Percentiles rank a stretch among this genome's conserved stretches.
Conservation (phyloP, 1,140 invertebrate genomes). For the Diabrotica undecimpunctata region DNA sequence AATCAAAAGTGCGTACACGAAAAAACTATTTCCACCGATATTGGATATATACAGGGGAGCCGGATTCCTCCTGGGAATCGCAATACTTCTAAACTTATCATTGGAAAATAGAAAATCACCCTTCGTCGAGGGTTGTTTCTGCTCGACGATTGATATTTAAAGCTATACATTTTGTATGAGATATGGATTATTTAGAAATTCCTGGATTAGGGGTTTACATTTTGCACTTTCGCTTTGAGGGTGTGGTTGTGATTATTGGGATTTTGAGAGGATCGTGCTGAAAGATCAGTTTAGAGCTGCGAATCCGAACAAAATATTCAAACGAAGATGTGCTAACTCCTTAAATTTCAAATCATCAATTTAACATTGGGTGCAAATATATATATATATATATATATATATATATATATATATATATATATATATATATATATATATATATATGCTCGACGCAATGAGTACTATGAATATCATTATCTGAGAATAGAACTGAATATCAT, state of each 20-base stretch:
- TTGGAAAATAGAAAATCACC: slow-evolving; percentile 24
- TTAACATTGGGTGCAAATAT: too few relatives aligned
- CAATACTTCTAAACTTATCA: slow-evolving; percentile 24
- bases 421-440: too few relatives aligned
- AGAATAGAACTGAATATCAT: too few relatives aligned
- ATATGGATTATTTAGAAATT: slow-evolving; percentile 20
- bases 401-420: too few relatives aligned
- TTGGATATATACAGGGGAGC: slow-evolving; percentile 13
- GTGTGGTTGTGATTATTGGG: neutral
- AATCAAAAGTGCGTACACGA: slow-evolving; percentile 21
- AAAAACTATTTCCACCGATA: slow-evolving; percentile 24
- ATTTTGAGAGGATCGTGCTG: neutral
- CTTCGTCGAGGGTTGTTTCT: neutral
- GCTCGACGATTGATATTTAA: slow-evolving; percentile 15
- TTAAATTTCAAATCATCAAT: too few relatives aligned
- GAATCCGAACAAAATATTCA: too few relatives aligned
- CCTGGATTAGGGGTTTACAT: neutral
- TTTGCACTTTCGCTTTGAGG: neutral
- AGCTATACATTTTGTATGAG: slow-evolving; percentile 21
- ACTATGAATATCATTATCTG: too few relatives aligned
- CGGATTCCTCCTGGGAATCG: slow-evolving; percentile 1
- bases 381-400: too few relatives aligned
- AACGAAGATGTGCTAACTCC: too few relatives aligned
- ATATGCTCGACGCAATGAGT: too few relatives aligned
- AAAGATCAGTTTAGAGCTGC: too few relatives aligned